Evolutionary conservation across 2,888 invertebrate genomes (phyloP).

Genomic region (Pherbina coryleti): DNA sequence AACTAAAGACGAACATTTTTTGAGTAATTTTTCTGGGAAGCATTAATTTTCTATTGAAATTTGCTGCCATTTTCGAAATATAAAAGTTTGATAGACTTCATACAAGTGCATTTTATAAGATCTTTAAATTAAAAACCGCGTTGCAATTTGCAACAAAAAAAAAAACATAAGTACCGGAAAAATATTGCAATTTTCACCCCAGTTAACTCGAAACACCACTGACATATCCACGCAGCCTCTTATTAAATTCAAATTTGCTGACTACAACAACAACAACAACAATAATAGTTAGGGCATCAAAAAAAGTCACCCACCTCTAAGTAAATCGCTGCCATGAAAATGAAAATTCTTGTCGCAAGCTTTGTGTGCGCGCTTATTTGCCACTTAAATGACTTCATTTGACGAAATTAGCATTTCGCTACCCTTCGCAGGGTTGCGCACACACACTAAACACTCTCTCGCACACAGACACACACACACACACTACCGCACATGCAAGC

Average conservation of each 20-base stretch:
- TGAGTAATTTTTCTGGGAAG: too few relatives aligned
- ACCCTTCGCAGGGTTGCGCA: neutral
- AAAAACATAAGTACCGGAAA: too few relatives aligned
- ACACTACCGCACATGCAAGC: neutral
- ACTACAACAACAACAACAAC: neutral
- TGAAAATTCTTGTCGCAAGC: neutral
- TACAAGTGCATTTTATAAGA: too few relatives aligned
- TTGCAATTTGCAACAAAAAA: too few relatives aligned
- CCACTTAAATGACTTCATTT: conserved; percentile 31
- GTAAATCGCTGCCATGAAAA: neutral
- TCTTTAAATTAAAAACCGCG: too few relatives aligned
- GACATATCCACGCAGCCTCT: too few relatives aligned
- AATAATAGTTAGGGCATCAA: neutral
- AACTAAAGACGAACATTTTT: too few relatives aligned
- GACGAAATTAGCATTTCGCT: conserved; percentile 30
- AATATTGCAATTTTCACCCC: too few relatives aligned
- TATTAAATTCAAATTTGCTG: neutral
- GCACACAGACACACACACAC: conserved; percentile 3
- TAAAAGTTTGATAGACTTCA: too few relatives aligned
- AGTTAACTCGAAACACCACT: too few relatives aligned
- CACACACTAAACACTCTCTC: neutral
- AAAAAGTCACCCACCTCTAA: neutral
- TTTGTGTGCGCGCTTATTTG: conserved; percentile 3
- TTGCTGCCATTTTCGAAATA: too few relatives aligned
- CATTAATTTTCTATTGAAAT: too few relatives aligned